Evolutionary conservation across 2,797 vertebrate species (phyloP).

Genomic region (Vultur gryphus): DNA sequence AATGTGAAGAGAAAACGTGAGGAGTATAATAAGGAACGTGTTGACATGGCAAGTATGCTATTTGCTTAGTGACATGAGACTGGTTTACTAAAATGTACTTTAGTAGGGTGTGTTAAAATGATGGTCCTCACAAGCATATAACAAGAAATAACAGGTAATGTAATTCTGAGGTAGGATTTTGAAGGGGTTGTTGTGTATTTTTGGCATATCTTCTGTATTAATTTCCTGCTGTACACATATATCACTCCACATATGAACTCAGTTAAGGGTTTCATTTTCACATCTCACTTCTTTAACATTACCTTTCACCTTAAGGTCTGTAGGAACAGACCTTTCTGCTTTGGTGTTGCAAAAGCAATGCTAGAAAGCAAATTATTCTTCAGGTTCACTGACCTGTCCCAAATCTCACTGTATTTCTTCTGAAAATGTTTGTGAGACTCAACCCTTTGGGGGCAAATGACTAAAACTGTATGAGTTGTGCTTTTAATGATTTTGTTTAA

Average conservation of each 20-base stretch:
- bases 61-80: neutral
- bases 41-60: neutral
- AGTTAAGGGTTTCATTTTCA: neutral
- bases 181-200: rapidly evolving
- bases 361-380: neutral
- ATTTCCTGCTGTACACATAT: neutral
- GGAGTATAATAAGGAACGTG: neutral
- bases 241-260: neutral
- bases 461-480: neutral
- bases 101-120: neutral
- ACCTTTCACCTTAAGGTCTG: neutral
- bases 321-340: neutral
- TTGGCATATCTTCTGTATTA: neutral
- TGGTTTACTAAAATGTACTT: neutral
- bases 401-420: neutral
- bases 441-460: neutral
- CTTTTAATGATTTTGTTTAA: neutral
- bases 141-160: neutral
- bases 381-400: neutral
- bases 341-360: neutral
- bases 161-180: neutral
- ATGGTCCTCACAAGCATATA: neutral
- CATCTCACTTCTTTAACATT: neutral
- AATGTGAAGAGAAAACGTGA: neutral
- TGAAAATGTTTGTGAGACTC: neutral